These are phyloP conservation scores for Clarias pachynema DNA, from an alignment of 2,797 vertebrate genomes.

Conservation along the genomic window DNA sequence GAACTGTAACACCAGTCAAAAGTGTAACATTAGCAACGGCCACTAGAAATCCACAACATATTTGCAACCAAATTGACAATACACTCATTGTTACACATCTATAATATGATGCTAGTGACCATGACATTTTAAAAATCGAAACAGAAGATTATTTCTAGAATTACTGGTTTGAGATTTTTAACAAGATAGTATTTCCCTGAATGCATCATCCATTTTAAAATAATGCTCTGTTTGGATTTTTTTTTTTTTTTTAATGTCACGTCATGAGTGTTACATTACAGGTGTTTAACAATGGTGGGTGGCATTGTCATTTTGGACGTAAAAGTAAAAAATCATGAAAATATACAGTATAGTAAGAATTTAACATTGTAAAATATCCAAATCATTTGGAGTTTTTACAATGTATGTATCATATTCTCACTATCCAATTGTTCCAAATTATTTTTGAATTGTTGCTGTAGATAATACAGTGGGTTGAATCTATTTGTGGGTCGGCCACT, in stretches of 20 bases:
- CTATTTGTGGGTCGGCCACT: not conserved
- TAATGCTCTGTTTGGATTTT: too few relatives aligned
- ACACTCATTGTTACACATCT: not conserved
- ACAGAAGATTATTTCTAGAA: not conserved
- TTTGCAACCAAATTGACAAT: not conserved
- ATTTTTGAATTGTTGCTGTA: not conserved
- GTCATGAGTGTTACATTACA: too few relatives aligned
- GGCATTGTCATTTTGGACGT: too few relatives aligned
- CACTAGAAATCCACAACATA: not conserved
- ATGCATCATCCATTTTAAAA: too few relatives aligned
- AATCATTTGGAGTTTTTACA: not conserved
- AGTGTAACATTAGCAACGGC: not conserved
- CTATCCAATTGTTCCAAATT: not conserved
- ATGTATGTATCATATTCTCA: not conserved
- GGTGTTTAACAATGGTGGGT: too few relatives aligned
- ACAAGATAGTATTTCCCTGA: too few relatives aligned
- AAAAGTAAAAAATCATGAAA: too few relatives aligned
- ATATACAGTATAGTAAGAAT: too few relatives aligned
- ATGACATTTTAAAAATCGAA: not conserved
- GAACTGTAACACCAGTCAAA: not conserved
- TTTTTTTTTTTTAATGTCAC: too few relatives aligned
- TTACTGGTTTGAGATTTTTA: too few relatives aligned
- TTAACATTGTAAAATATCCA: not conserved
- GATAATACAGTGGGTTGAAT: not conserved
- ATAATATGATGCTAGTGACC: not conserved